Conservation (phyloP, 2,113 vertebrate species). For the Labeo rohita region DNA sequence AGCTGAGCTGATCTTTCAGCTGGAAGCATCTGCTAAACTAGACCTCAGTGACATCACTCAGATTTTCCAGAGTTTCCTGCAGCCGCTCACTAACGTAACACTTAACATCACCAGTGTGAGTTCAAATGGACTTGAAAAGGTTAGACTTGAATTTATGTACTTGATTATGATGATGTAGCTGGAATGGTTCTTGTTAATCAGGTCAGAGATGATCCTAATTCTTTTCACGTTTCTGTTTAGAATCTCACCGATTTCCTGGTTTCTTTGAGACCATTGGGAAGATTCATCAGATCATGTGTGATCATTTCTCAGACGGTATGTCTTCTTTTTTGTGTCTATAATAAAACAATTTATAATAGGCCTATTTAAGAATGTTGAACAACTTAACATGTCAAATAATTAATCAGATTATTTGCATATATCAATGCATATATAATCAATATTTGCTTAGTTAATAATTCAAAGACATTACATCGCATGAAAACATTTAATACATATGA, state of each 20-base stretch:
- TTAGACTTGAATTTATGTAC: neutral
- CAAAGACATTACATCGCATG: neutral
- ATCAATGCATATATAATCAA: neutral
- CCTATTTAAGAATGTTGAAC: neutral
- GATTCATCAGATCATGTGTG: slow-evolving; percentile 34
- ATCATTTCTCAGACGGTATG: slow-evolving; percentile 13
- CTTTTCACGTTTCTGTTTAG: slow-evolving; percentile 39
- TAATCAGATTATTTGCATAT: neutral
- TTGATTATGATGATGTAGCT: neutral
- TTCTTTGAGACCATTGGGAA: slow-evolving; percentile 50
- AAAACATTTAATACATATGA: neutral
- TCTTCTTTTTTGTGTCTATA: neutral
- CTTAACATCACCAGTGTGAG: neutral
- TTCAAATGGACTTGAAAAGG: neutral
- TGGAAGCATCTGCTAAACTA: neutral
- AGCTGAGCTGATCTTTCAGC: slow-evolving; percentile 49
- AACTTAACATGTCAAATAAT: neutral
- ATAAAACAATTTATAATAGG: neutral
- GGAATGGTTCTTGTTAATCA: neutral
- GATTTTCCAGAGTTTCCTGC: slow-evolving; percentile 40
- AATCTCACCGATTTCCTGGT: slow-evolving; percentile 1
- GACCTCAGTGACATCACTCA: neutral
- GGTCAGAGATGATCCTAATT: neutral
- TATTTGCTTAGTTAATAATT: neutral
- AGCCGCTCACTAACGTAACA: neutral